Conservation (phyloP, 2,888 invertebrate genomes). For the Volucella inanis region DNA sequence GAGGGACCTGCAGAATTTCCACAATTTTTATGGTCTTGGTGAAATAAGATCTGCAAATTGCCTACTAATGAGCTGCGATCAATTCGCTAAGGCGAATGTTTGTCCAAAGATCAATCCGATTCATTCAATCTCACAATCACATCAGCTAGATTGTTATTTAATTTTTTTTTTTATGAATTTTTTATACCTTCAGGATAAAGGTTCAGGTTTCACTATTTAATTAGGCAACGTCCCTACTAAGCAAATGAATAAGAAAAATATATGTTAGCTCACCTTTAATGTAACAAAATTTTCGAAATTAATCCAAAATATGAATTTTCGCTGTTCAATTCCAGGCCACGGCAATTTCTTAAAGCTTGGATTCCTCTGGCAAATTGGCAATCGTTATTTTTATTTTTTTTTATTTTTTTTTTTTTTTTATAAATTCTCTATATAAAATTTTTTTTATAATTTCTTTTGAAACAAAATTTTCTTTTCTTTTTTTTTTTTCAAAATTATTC, state of each 20-base stretch:
- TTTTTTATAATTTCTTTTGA: constrained; percentile 26
- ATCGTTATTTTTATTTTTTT: constrained; percentile 25
- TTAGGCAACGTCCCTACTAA: no score
- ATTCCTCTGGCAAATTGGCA: constrained; percentile 22
- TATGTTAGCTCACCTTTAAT: constrained; percentile 48
- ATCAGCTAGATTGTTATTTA: not conserved
- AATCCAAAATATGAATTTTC: constrained; percentile 56
- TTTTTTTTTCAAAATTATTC: constrained; percentile 27
- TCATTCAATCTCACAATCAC: not conserved
- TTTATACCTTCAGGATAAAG: constrained; percentile 4
- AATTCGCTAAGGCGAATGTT: not conserved
- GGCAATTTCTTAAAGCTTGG: not conserved
- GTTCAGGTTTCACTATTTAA: not conserved
- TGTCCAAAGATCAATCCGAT: no score
- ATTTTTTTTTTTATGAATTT: not conserved
- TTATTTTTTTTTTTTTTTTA: constrained; percentile 16
- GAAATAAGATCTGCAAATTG: constrained; percentile 35
- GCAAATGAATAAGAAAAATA: not conserved
- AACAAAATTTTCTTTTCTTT: constrained; percentile 20
- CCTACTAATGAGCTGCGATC: not conserved
- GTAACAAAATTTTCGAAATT: constrained; percentile 30
- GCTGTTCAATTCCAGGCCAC: constrained; percentile 32
- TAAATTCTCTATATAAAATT: not conserved
- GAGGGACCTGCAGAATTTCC: not conserved
- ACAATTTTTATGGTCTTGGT: not conserved